Conservation (phyloP, 2,888 invertebrate species). For the Deroplatys truncata region DNA sequence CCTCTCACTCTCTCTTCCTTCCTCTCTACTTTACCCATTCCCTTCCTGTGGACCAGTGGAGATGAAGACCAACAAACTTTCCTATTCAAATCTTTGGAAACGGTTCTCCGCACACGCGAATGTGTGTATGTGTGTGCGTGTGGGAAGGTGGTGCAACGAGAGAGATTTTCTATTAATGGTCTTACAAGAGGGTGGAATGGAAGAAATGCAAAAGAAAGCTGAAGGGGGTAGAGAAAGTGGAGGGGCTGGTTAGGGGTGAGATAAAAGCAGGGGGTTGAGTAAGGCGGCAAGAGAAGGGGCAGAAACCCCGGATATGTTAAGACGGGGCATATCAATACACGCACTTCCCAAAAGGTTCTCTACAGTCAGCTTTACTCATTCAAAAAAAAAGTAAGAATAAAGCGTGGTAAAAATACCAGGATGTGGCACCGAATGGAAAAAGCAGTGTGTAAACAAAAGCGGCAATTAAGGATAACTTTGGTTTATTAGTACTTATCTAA, state of each 20-base stretch:
- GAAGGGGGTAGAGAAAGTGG: neutral
- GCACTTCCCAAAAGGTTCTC: neutral
- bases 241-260: neutral
- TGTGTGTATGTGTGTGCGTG: conserved; percentile 15
- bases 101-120: neutral
- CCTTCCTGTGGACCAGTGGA: neutral
- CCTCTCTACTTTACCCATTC: neutral
- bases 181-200: conserved; percentile 20
- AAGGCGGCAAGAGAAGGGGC: neutral
- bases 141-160: conserved; percentile 5
- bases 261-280: neutral
- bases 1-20: neutral
- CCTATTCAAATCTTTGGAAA: conserved; percentile 30
- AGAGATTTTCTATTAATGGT: conserved; percentile 27
- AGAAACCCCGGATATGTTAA: conserved; percentile 2
- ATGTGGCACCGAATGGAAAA: neutral
- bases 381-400: neutral
- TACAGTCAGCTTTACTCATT: neutral
- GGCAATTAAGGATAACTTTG: too few species aligned
- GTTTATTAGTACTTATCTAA: too few species aligned
- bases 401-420: neutral
- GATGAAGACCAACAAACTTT: conserved; percentile 27
- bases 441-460: neutral
- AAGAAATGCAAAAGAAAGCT: conserved; percentile 11
- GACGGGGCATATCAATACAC: neutral